Conservation (phyloP, 1,140 invertebrate species). For the Magallana angulata region DNA sequence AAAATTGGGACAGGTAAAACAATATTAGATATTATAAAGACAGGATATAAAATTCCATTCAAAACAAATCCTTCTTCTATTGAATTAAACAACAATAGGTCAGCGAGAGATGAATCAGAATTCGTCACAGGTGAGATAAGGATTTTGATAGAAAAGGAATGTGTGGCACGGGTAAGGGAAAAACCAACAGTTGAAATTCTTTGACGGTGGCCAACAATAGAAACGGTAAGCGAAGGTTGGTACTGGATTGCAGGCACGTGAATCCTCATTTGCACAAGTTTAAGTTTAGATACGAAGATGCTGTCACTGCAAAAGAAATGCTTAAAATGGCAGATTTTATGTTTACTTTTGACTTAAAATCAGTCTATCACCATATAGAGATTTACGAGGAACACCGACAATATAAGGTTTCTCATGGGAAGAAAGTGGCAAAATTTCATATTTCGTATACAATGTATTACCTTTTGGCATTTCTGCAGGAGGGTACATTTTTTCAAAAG, state of each 20-base stretch:
- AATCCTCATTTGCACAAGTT: conserved; percentile 50
- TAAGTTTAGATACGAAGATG: conserved; percentile 52
- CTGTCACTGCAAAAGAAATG: conserved; percentile 10
- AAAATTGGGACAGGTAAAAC: conserved; percentile 27
- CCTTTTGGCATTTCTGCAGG: conserved; percentile 51
- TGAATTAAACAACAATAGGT: conserved; percentile 44
- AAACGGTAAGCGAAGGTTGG: conserved; percentile 31
- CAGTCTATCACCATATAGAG: conserved; percentile 52
- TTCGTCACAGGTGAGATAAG: conserved; percentile 41
- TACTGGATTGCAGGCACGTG: conserved; percentile 45
- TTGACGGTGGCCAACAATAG: conserved; percentile 47
- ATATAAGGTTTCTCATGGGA: conserved; percentile 42
- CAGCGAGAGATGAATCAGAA: conserved; percentile 26
- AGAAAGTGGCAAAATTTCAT: conserved; percentile 31
- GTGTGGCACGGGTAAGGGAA: background rate
- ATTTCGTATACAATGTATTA: conserved; percentile 51
- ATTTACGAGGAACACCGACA: conserved; percentile 34
- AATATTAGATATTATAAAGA: conserved; percentile 22
- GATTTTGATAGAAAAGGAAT: conserved; percentile 19
- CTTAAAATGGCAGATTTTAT: conserved; percentile 36
- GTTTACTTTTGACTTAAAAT: conserved; percentile 55
- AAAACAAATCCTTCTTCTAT: conserved; percentile 16
- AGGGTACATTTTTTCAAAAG: conserved; percentile 51
- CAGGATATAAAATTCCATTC: conserved; percentile 42
- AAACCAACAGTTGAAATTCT: conserved; percentile 32